Conservation (phyloP, 1,140 invertebrate species). For the Zaprionus gabonicus region DNA sequence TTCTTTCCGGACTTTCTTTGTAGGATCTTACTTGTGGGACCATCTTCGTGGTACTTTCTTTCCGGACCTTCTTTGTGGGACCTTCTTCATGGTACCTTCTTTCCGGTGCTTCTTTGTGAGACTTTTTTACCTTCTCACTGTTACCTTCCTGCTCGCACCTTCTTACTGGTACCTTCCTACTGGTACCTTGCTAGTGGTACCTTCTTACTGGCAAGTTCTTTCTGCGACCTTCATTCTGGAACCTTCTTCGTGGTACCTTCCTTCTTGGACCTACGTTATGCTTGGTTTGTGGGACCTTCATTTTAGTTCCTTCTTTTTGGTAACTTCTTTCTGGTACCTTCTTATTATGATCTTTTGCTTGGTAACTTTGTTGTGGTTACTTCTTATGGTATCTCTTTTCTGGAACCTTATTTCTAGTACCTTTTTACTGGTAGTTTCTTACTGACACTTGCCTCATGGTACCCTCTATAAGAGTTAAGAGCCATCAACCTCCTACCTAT, state of each 20-base stretch:
- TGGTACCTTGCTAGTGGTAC: not conserved
- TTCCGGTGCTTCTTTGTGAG: too few species aligned
- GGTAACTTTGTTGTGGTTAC: not conserved
- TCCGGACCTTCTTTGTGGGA: too few species aligned
- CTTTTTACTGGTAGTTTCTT: too few species aligned
- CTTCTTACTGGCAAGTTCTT: not conserved
- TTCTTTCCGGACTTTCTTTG: not conserved
- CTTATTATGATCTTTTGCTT: not conserved
- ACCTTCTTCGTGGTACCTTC: rapidly evolving
- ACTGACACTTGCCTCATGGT: too few species aligned
- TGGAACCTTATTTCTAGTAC: not conserved
- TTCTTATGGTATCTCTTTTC: not conserved
- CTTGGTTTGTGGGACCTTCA: not conserved
- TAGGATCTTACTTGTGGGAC: too few species aligned
- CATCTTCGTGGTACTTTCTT: too few species aligned
- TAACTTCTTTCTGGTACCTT: not conserved
- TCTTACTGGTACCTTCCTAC: not conserved
- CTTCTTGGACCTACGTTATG: too few species aligned
- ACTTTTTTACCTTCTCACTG: too few species aligned
- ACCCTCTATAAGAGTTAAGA: too few species aligned
- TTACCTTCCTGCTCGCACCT: too few species aligned
- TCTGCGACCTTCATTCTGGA: rapidly evolving
- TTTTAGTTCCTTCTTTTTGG: not conserved
- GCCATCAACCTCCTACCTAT: too few species aligned
- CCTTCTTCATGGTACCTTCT: too few species aligned